Conservation (phyloP, 2,888 invertebrate species). For the Hydropsyche betteni region DNA sequence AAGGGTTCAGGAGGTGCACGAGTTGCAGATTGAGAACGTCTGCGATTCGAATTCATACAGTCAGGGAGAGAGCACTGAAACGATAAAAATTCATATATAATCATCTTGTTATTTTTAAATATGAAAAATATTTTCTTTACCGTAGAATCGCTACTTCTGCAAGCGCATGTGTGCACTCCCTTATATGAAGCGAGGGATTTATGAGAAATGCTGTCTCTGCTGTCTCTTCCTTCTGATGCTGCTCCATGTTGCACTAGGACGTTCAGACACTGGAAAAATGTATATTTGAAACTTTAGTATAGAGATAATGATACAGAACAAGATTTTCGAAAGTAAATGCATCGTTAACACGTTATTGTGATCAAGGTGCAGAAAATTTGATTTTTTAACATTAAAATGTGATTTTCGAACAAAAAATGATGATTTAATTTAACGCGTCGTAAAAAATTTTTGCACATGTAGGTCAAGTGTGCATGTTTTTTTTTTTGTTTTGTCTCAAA, state of each 20-base stretch:
- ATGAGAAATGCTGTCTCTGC: slow-evolving; percentile 52
- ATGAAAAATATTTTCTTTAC: slow-evolving; percentile 54
- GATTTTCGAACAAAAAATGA: too few species aligned
- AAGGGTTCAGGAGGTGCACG: slow-evolving; percentile 67
- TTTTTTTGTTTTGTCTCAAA: too few species aligned
- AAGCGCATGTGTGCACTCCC: slow-evolving; percentile 63
- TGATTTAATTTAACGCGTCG: not conserved
- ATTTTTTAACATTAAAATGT: not conserved
- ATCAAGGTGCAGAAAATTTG: slow-evolving; percentile 44
- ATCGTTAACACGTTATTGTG: not conserved
- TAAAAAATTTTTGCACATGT: not conserved
- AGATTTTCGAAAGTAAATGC: slow-evolving; percentile 15
- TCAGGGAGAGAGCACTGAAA: slow-evolving; percentile 67
- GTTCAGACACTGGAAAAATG: slow-evolving; percentile 74
- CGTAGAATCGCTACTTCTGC: slow-evolving; percentile 62
- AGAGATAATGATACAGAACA: slow-evolving; percentile 22
- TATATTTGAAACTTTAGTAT: not conserved
- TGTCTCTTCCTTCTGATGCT: slow-evolving; percentile 65
- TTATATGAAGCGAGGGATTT: slow-evolving; percentile 63
- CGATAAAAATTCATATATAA: slow-evolving; percentile 2
- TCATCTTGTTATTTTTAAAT: slow-evolving; percentile 6
- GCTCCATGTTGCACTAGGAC: slow-evolving; percentile 84
- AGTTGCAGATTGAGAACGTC: slow-evolving; percentile 59
- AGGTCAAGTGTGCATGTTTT: too few species aligned
- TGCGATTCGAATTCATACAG: slow-evolving; percentile 64